phyloP scores from a whole-genome alignment of 2,888 invertebrate species.

The Tetheella fluctuosa region DNA sequence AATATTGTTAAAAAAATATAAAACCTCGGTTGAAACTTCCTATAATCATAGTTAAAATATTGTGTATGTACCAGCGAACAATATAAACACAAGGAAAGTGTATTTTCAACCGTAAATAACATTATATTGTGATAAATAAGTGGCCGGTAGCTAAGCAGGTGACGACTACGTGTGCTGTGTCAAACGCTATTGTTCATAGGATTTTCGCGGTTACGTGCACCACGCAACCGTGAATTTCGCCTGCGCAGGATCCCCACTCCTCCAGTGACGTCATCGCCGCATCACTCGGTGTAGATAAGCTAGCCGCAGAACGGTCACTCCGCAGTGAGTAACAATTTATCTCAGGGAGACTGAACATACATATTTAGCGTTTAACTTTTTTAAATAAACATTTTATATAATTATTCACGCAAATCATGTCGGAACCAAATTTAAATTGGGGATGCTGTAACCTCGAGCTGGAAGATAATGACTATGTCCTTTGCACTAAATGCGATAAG shows the following conservation, averaged over 20 bases:
- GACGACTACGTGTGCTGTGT: neutral
- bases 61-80: neutral
- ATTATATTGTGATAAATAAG: neutral
- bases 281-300: neutral
- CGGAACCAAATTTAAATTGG: neutral
- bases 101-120: neutral
- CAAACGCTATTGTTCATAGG: neutral
- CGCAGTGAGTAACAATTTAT: neutral
- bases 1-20: neutral
- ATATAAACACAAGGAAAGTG: neutral
- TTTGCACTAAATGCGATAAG: neutral
- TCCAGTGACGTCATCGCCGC: neutral
- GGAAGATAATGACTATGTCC: neutral
- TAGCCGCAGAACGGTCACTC: neutral
- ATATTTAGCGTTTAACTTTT: neutral
- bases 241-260: neutral
- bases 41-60: neutral
- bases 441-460: neutral
- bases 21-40: neutral
- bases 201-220: neutral
- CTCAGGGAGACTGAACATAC: neutral
- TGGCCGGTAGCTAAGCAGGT: neutral
- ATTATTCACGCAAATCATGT: neutral
- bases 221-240: neutral
- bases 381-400: too few species aligned